Percentiles rank a stretch among this genome's conserved stretches.
Evolutionary conservation across 2,797 vertebrate species (phyloP).

Genomic region (Macrochelys suwanniensis): DNA sequence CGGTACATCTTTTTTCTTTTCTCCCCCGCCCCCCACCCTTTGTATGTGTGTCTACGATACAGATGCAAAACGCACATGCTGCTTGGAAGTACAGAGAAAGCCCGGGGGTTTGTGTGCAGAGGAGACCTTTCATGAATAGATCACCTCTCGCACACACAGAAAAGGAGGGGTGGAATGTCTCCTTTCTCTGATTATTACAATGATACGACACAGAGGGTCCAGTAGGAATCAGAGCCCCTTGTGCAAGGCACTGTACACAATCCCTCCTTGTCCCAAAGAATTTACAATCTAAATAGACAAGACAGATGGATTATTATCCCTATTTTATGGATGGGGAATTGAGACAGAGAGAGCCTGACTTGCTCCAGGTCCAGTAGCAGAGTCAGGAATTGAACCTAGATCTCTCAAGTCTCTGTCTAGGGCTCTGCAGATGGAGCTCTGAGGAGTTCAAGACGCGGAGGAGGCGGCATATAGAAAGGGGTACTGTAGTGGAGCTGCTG

Average conservation of each 20-base stretch:
- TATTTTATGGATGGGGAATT: not conserved
- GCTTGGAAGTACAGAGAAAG: not conserved
- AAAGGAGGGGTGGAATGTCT: not conserved
- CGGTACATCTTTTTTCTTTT: not conserved
- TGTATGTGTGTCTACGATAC: not conserved
- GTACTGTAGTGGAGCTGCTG: not conserved
- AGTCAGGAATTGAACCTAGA: not conserved
- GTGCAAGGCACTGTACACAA: no score
- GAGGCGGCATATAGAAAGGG: not conserved
- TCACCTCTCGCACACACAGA: not conserved
- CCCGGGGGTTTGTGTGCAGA: not conserved
- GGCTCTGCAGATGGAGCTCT: not conserved
- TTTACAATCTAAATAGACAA: not conserved
- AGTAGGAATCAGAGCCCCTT: not conserved
- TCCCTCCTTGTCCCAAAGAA: no score
- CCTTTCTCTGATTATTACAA: not conserved
- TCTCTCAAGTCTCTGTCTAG: not conserved
- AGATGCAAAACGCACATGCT: rapidly evolving
- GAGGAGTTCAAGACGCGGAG: not conserved
- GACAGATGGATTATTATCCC: not conserved
- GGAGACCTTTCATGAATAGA: not conserved
- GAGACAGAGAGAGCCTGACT: not conserved
- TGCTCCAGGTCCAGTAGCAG: not conserved
- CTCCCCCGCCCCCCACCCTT: not conserved
- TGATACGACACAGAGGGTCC: not conserved